phyloP scores from a whole-genome alignment of 2,888 invertebrate species.

The Ctena decussata region DNA sequence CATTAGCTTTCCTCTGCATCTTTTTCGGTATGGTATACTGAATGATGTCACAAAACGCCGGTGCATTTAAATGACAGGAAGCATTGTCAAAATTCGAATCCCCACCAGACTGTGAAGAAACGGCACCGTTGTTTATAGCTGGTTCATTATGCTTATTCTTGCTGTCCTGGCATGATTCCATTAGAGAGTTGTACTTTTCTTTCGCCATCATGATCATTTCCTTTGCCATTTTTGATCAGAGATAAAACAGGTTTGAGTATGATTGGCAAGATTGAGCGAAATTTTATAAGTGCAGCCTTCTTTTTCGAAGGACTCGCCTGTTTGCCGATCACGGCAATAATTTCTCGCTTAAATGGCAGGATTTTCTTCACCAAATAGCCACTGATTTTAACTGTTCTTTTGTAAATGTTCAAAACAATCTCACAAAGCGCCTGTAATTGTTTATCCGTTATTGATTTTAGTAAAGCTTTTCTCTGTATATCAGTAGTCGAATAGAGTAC shows the following conservation, averaged over 20 bases:
- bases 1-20: too few relatives aligned
- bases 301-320: neutral
- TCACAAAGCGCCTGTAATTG: constrained; percentile 10
- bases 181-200: neutral
- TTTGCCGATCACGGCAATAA: neutral
- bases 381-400: constrained; percentile 14
- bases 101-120: too few relatives aligned
- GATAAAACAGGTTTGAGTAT: neutral
- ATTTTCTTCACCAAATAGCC: neutral
- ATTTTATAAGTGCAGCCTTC: neutral
- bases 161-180: too few relatives aligned
- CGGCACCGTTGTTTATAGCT: too few relatives aligned
- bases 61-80: too few relatives aligned
- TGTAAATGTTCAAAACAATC: constrained; percentile 15
- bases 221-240: neutral
- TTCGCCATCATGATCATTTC: neutral
- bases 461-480: constrained; percentile 16
- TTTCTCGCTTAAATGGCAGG: constrained; percentile 4
- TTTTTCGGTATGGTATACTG: too few relatives aligned
- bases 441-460: constrained; percentile 5
- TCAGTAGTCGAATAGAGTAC: constrained; percentile 7
- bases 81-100: too few relatives aligned
- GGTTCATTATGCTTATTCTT: too few relatives aligned
- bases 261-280: neutral
- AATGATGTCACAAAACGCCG: too few relatives aligned